Percentiles rank a stretch among this genome's conserved stretches.
Evolutionary conservation across 2,113 vertebrate genomes (phyloP).

Genomic region (Lepus americanus): DNA sequence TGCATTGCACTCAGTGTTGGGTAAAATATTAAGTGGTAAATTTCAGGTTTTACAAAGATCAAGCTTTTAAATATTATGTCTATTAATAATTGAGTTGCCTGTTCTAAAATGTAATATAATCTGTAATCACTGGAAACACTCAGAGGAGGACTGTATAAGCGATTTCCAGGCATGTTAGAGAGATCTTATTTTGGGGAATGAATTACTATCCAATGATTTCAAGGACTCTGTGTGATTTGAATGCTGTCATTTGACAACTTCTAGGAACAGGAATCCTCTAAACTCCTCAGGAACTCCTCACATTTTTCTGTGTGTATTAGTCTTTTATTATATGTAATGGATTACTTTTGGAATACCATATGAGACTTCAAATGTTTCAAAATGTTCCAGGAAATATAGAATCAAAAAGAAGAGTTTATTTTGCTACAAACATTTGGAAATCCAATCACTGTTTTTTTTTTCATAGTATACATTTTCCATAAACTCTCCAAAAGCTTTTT

Average conservation of each 20-base stretch:
- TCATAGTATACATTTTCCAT: too few species aligned
- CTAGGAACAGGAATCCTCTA: accelerated
- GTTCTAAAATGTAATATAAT: background rate
- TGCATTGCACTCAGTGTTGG: background rate
- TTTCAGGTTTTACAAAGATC: background rate
- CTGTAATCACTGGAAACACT: background rate
- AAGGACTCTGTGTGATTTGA: background rate
- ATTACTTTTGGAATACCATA: too few species aligned
- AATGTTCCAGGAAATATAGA: too few species aligned
- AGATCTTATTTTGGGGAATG: background rate
- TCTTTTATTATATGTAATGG: too few species aligned
- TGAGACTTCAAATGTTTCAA: too few species aligned
- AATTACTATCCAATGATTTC: background rate
- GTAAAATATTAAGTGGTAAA: background rate
- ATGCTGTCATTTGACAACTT: background rate
- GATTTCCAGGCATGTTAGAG: background rate
- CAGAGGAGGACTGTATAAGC: background rate
- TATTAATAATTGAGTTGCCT: background rate
- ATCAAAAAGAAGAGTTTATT: too few species aligned
- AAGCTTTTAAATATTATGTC: background rate
- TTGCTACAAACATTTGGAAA: too few species aligned
- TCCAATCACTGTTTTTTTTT: too few species aligned
- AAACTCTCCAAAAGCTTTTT: too few species aligned
- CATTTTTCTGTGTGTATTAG: background rate
- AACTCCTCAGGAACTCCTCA: background rate